Conservation (phyloP, 2,888 invertebrate species). For the Ptychoptera albimana region DNA sequence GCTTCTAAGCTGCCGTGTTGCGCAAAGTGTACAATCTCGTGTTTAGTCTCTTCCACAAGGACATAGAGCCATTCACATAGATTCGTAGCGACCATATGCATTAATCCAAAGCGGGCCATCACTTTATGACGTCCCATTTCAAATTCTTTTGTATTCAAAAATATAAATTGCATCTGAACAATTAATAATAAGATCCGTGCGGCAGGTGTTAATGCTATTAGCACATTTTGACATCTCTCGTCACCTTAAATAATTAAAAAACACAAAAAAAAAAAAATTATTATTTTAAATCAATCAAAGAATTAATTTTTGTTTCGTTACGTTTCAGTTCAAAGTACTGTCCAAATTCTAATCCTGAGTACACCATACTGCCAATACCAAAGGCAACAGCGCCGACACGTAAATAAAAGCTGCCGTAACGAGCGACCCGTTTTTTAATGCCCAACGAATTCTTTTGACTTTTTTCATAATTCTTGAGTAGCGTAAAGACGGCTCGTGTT, state of each 20-base stretch:
- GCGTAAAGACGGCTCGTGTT: slow-evolving; percentile 37
- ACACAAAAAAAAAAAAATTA: not conserved
- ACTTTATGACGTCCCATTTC: slow-evolving; percentile 40
- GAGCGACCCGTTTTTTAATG: slow-evolving; percentile 16
- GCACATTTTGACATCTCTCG: slow-evolving; percentile 38
- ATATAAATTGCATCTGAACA: slow-evolving; percentile 77
- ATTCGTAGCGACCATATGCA: slow-evolving; percentile 83
- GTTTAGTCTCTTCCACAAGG: slow-evolving; percentile 63
- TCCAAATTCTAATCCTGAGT: slow-evolving; percentile 44
- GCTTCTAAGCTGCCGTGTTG: slow-evolving; percentile 14
- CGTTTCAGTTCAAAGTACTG: slow-evolving; percentile 48
- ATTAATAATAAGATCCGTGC: slow-evolving; percentile 63
- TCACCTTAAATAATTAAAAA: slow-evolving; percentile 19
- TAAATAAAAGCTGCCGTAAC: slow-evolving; percentile 66
- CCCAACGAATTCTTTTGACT: slow-evolving; percentile 1
- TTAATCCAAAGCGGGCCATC: slow-evolving; percentile 64
- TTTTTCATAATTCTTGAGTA: slow-evolving; percentile 24
- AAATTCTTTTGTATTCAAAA: slow-evolving; percentile 59
- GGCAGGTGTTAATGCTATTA: slow-evolving; percentile 52
- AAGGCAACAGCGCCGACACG: slow-evolving; percentile 53
- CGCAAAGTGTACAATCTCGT: slow-evolving; percentile 54
- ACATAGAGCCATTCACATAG: slow-evolving; percentile 76
- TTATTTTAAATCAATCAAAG: not conserved
- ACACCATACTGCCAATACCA: slow-evolving; percentile 43
- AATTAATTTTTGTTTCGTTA: not conserved